Evolutionary conservation across 2,888 invertebrate genomes (phyloP), one percentile per base, ranked within the genome.

Genomic region (Clunio marinus): DNA sequence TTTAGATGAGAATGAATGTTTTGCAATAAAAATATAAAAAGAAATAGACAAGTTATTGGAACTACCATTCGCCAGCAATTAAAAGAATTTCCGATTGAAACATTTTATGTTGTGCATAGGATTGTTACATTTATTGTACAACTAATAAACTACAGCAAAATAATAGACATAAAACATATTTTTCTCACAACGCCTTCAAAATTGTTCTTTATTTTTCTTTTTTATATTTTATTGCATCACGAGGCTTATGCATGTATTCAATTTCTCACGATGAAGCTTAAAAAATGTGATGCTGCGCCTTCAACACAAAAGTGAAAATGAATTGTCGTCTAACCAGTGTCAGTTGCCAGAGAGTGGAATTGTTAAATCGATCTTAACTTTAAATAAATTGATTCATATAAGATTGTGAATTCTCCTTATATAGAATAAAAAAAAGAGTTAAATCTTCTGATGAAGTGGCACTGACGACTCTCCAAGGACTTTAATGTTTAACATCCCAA

Each of bases 201-300:
- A 51, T 51, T 17, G 51, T 51, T 51, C 51, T 51, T 51, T 51
- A 51, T 17, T 22, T 5, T 13, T 41, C 13, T 41, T 51, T 17
- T 51, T 51, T n/a, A n/a, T n/a, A n/a, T n/a, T 51, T 51, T 51
- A 51, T 51, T 51, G 51, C 51, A 51, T 51, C 51, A 51, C 51
- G 51, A 41, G 15, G 41, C 41, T 13, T 22, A 15, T 51, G 58
- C 58, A 13, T 58, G 58, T 58, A 58, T 58, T 58, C 25, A 58
- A 58, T 51, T 51, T 51, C 51, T 51, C 51, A 51, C 51, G 51
- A 51, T 51, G 45, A 32, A 15, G 45, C 45, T 45, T 17, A 20
- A 13, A 58, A 60, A 28, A 37, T 65, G 63, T 25, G 63, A 65
- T 65, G 63, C 63, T 65, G 63, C 63, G 28, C 63, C 63, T 65